Evolutionary conservation across 2,113 vertebrate genomes (phyloP), one percentile per base, ranked within the genome.

Genomic region (Mastomys coucha): DNA sequence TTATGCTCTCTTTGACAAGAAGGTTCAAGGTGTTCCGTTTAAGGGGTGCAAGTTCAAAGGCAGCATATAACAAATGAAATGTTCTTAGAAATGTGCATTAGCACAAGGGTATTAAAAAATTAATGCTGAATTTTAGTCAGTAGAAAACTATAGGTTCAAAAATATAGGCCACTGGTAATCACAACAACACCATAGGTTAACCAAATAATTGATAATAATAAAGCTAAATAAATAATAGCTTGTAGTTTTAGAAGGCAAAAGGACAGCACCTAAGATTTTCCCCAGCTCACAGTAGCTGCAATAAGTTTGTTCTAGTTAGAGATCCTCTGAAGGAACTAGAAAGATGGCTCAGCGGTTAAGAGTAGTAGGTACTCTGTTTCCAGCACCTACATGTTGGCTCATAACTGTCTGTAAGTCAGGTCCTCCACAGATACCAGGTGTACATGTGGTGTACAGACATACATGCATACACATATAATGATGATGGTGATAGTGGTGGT

Each of bases 71-170:
- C 13, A 93, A 80, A 87, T 89, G 87, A 92, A 85, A 69, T 73
- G 56, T 60, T 58, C 73, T 92, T 88, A 87, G 51, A 92, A 96
- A 95, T 93, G 60, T 28, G 91, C 69, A 84, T 93, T 75, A 78
- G 33, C 73, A 89, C 73, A 84, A 5, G 51, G 81, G 91, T 88
- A 76, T 87, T 77, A 69, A 53, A 82, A 85, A 73, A 96, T 94
- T 95, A 91, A 94, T 88, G 65, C 89, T 95, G 77, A 95, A 69
- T 51, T 89, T 91, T 89, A 96, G 91, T 87, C 81, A 87, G 28
- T 90, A 28, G 78, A 90, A 94, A 76, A 94, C 91, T 65, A 84
- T 56, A 80, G 78, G 84, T 58, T 81, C 63, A 51, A 92, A 93
- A 56, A 63, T 51, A 51, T 24, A 70, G 65, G n/a, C 63, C n/a